phyloP scores from a whole-genome alignment of 64 coral and sea anemone species.

The Platygyra sinensis region DNA sequence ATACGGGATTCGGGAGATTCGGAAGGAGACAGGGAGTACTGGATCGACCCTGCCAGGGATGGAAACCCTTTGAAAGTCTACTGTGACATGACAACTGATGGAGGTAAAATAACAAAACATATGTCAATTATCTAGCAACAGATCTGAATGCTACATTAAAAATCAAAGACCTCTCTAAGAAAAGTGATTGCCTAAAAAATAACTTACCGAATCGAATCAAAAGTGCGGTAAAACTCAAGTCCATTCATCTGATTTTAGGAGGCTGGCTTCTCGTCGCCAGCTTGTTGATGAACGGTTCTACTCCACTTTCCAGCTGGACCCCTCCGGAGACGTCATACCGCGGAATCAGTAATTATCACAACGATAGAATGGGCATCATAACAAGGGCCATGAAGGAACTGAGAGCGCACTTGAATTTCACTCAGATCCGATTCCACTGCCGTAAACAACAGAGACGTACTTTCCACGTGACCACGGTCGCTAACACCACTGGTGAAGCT shows the following conservation, averaged over 20 bases:
- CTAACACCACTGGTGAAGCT: constrained; percentile 15
- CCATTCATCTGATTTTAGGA: neutral
- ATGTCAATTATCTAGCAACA: neutral
- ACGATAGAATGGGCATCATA: constrained; percentile 15
- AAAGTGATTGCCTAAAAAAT: too few species aligned
- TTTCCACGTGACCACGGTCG: constrained; percentile 13
- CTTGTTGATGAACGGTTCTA: neutral
- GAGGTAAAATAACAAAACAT: constrained; percentile 11
- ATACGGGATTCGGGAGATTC: constrained; percentile 1
- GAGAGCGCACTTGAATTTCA: neutral
- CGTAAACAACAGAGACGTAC: constrained; percentile 31
- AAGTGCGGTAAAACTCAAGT: neutral
- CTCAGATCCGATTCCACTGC: constrained; percentile 51
- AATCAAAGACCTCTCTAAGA: too few species aligned
- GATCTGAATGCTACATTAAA: too few species aligned
- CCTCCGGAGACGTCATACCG: neutral
- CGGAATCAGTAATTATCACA: constrained; percentile 31
- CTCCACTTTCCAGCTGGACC: neutral
- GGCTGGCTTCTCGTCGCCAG: constrained; percentile 50
- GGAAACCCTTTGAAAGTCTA: constrained; percentile 36
- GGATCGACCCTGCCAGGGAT: constrained; percentile 46
- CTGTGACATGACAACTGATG: constrained; percentile 51
- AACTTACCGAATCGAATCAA: neutral
- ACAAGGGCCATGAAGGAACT: neutral
- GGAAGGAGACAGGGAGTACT: constrained; percentile 19